These are phyloP conservation scores for Timema podura DNA, from an alignment of 2,888 invertebrate genomes.

Conservation along the genomic window DNA sequence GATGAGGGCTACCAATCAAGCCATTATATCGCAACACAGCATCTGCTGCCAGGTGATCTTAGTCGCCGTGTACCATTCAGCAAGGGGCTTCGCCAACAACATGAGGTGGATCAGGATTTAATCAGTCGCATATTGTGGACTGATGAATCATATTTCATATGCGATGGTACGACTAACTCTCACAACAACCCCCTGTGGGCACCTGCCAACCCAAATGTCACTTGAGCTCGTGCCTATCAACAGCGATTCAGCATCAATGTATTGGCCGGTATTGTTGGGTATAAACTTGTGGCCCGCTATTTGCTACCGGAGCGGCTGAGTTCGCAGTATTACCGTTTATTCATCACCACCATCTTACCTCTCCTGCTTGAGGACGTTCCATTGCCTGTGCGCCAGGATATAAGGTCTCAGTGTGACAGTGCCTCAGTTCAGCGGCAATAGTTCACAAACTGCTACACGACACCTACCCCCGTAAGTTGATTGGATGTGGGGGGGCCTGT, in stretches of 20 bases:
- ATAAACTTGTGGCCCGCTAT: not conserved
- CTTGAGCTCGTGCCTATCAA: not conserved
- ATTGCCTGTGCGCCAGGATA: not conserved
- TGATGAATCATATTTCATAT: too few species aligned
- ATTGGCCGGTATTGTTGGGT: not conserved
- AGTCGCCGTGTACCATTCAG: too few species aligned
- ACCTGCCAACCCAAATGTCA: conserved; percentile 2
- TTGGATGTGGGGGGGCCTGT: not conserved
- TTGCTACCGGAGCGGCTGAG: not conserved
- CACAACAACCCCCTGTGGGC: not conserved
- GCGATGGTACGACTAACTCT: too few species aligned
- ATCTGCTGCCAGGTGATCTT: too few species aligned
- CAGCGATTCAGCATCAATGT: too few species aligned
- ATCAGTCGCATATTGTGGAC: too few species aligned
- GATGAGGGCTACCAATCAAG: not conserved
- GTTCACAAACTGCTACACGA: not conserved
- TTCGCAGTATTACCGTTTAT: not conserved
- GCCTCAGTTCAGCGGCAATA: too few species aligned
- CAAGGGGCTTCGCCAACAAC: too few species aligned
- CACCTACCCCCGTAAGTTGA: not conserved
- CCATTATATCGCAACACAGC: not conserved
- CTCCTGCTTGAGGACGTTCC: not conserved
- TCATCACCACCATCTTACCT: not conserved
- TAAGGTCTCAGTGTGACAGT: not conserved
- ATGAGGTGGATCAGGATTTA: too few species aligned